phyloP scores from a whole-genome alignment of 2,113 vertebrate species.

The Gymnobelideus leadbeateri region DNA sequence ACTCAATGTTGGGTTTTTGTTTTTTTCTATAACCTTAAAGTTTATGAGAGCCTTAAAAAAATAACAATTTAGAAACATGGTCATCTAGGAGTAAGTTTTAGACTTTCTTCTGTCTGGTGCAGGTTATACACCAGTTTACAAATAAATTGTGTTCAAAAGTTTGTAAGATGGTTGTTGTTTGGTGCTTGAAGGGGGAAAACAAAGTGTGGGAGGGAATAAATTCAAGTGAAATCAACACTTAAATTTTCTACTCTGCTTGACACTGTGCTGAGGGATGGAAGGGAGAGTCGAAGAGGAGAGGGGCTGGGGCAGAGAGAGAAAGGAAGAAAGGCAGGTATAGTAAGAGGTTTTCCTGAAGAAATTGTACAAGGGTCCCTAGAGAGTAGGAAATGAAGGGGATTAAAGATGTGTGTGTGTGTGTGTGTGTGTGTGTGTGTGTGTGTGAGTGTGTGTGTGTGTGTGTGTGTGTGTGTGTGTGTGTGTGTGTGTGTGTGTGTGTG shows the following conservation, averaged over 20 bases:
- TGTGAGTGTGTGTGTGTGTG: neutral
- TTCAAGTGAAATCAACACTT: neutral
- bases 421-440: neutral
- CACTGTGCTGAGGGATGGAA: neutral
- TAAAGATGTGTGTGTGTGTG: neutral
- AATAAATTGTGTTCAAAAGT: neutral
- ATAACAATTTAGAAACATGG: constrained; percentile 29
- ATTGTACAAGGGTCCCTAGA: neutral
- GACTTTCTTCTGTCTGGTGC: neutral
- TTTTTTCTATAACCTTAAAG: neutral
- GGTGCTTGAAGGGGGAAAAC: neutral
- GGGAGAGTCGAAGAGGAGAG: neutral
- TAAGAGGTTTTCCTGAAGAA: constrained; percentile 17
- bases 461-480: neutral
- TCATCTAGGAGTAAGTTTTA: constrained; percentile 63
- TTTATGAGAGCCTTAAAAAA: neutral
- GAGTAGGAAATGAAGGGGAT: neutral
- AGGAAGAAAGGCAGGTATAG: neutral
- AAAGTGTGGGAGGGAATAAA: neutral
- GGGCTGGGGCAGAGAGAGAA: too few species aligned
- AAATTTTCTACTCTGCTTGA: neutral
- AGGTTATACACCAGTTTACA: neutral
- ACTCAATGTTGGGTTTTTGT: neutral
- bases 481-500: too few species aligned
- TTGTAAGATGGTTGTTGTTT: neutral